A percentile compares a stretch with the other conserved stretches of the same genome.
These are phyloP conservation scores for Drosophila multiciliata DNA, from an alignment of 2,888 invertebrate genomes.

Conservation along the genomic window DNA sequence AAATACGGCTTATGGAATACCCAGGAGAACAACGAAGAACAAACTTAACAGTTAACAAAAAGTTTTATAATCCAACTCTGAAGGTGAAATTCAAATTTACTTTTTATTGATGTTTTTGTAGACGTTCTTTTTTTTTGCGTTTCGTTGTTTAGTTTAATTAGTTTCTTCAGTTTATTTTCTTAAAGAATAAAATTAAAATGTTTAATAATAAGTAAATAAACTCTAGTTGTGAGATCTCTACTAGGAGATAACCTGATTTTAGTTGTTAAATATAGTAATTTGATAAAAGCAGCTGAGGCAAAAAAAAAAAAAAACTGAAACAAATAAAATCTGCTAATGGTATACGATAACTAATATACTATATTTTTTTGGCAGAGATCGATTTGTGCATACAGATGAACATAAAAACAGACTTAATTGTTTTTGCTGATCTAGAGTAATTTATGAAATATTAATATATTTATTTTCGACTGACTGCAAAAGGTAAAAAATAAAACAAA, in stretches of 20 bases:
- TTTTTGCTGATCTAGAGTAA: background rate
- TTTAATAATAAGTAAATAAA: background rate
- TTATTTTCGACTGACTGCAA: background rate
- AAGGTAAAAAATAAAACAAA: background rate
- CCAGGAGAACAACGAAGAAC: conserved; percentile 86
- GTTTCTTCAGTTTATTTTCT: background rate
- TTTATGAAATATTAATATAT: background rate
- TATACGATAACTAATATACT: background rate
- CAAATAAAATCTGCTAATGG: too few relatives aligned
- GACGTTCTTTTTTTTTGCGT: conserved; percentile 13
- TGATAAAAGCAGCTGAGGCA: background rate
- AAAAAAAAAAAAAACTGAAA: too few relatives aligned
- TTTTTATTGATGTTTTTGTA: background rate
- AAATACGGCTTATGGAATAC: conserved; percentile 94
- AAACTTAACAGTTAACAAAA: background rate
- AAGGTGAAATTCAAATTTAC: conserved; percentile 31
- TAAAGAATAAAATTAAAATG: background rate
- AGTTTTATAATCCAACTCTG: background rate
- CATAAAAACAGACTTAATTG: background rate
- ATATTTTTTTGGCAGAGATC: background rate
- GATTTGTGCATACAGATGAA: background rate
- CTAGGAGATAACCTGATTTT: background rate
- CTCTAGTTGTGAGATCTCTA: background rate
- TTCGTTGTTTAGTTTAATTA: conserved; percentile 11
- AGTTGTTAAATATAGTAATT: background rate